Evolutionary conservation across 1,140 invertebrate species (phyloP), one percentile per base, ranked within the genome.

Genomic region (Achroia grisella): DNA sequence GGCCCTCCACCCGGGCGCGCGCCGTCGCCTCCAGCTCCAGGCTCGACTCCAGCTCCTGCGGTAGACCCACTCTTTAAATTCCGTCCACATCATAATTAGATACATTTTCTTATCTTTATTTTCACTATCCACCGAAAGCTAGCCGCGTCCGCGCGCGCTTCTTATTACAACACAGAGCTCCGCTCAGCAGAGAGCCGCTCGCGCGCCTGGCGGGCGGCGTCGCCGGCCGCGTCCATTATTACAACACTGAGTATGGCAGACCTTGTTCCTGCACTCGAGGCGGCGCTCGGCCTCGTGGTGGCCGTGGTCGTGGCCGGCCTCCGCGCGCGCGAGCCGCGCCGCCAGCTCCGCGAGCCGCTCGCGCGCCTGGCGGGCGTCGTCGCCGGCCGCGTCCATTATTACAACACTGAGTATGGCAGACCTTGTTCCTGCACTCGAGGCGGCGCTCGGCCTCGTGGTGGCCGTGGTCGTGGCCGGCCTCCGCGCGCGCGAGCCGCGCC

Each of bases 1-100:
- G 95, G 31, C 94, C 92, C 85, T 98, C 96, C 1, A 96, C 76
- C 17, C 95, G 90, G 5, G 91, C 89, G 56, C 92, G 90, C 0
- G 94, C 95, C 1, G 95, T 95, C 64, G 93, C 91, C 69, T 98
- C 96, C 41, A 98, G 84, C 56, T 98, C 96, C 14, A 97, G 81
- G 54, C 94, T 94, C 0, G 94, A 95, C 71, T 98, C 96, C 32
- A 98, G 82, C 67, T 98, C 97, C 82, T 95, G 91, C 1, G 17
- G 17, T 6, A 6, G 2, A 23, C 17, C 17, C 17, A 23, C 17
- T 3, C 17, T 23, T n/a, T n/a, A n/a, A n/a, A n/a, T n/a, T n/a
- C n/a, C n/a, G n/a, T n/a, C n/a, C n/a, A n/a, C n/a, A n/a, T n/a
- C n/a, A n/a, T n/a, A n/a, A n/a, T n/a, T n/a, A n/a, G n/a, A n/a